These are phyloP conservation scores for Mimumesa dahlbomi DNA, from an alignment of 2,888 invertebrate genomes.

Conservation along the genomic window DNA sequence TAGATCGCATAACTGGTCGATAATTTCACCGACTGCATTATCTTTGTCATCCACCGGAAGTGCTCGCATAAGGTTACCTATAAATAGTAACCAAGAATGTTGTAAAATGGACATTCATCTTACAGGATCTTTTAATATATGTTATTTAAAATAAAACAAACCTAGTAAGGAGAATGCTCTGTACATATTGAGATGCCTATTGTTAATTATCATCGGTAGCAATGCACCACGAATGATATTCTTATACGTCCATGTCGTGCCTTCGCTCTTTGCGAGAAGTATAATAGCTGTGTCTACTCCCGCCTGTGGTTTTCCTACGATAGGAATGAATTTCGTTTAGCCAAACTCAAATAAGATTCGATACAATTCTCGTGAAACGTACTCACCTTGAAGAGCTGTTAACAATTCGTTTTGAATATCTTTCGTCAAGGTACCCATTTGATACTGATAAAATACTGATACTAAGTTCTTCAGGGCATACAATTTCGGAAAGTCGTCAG, in stretches of 20 bases:
- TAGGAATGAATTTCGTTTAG: constrained; percentile 19
- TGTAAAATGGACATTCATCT: not conserved
- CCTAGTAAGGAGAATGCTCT: constrained; percentile 72
- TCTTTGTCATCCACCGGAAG: constrained; percentile 64
- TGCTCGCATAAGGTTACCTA: constrained; percentile 70
- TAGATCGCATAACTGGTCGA: constrained; percentile 70
- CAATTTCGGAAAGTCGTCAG: constrained; percentile 68
- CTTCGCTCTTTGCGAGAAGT: constrained; percentile 78
- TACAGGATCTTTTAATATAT: not conserved
- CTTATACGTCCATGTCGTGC: constrained; percentile 76
- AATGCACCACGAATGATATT: constrained; percentile 72
- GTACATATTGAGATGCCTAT: constrained; percentile 61
- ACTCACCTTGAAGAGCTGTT: constrained; percentile 75
- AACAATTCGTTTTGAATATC: constrained; percentile 74
- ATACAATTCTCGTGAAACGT: not conserved
- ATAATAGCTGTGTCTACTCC: constrained; percentile 73
- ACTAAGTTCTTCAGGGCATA: constrained; percentile 75
- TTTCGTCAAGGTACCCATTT: constrained; percentile 65
- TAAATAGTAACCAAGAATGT: constrained; percentile 36
- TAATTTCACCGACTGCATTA: constrained; percentile 55
- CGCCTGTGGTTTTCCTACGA: constrained; percentile 60
- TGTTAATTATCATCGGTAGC: constrained; percentile 68
- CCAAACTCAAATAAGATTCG: constrained; percentile 3
- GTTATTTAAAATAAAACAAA: constrained; percentile 37
- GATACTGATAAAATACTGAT: constrained; percentile 77